A percentile compares a stretch with the other conserved stretches of the same genome.
Evolutionary conservation across 2,888 invertebrate species (phyloP).

Genomic region (Lepidochitona cinerea): DNA sequence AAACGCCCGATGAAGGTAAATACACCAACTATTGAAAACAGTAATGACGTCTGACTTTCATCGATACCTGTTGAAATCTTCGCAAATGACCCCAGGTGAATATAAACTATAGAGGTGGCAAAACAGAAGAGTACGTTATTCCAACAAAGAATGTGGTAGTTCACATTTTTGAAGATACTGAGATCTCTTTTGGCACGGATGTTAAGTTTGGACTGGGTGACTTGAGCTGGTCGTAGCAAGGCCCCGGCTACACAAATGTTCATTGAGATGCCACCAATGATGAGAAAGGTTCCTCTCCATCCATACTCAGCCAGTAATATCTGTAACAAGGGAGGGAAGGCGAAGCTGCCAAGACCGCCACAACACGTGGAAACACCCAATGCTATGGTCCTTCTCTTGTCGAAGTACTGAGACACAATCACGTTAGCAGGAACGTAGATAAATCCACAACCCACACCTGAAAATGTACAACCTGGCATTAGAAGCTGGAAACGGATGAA

Average conservation of each 20-base stretch:
- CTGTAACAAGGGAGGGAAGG: conserved; percentile 7
- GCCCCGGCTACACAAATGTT: conserved; percentile 13
- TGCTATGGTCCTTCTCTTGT: neutral
- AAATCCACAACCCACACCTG: conserved; percentile 13
- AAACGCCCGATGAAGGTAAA: conserved; percentile 1
- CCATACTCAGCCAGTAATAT: neutral
- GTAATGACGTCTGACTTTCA: neutral
- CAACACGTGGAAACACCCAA: conserved; percentile 7
- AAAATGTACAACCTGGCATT: no score
- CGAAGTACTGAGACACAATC: conserved; percentile 2
- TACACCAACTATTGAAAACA: conserved; percentile 8
- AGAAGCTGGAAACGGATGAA: no score
- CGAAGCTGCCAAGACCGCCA: conserved; percentile 10
- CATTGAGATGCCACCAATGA: conserved; percentile 2
- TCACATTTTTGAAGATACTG: conserved; percentile 18
- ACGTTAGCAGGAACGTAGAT: conserved; percentile 10
- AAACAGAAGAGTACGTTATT: conserved; percentile 12
- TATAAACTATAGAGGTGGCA: conserved; percentile 9
- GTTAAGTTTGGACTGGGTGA: neutral
- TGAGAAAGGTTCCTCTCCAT: conserved; percentile 10
- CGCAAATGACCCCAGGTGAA: conserved; percentile 9
- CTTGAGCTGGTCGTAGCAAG: conserved; percentile 1
- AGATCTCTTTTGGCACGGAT: neutral
- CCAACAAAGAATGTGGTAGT: conserved; percentile 16
- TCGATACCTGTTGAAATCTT: neutral